A percentile compares a stretch with the other conserved stretches of the same genome.
Conservation (phyloP, 2,888 invertebrate species). For the Dorcus hopei region DNA sequence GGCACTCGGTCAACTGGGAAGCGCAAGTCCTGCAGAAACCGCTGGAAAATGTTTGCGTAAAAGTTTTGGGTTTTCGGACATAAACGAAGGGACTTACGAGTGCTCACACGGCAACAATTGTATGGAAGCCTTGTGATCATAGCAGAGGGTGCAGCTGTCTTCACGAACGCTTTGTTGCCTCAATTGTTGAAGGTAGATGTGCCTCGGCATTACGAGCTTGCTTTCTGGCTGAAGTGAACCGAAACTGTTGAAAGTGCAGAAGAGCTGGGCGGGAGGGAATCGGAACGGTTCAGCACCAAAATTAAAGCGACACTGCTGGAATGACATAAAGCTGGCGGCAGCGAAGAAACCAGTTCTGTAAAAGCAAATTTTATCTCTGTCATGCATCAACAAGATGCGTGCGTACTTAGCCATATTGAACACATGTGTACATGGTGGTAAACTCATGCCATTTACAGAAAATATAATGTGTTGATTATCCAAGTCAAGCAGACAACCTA, state of each 20-base stretch:
- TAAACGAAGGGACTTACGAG: conserved; percentile 56
- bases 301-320: conserved; percentile 92
- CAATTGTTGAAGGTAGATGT: conserved; percentile 72
- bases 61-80: neutral
- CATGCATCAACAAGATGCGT: neutral
- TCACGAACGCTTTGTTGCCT: conserved; percentile 72
- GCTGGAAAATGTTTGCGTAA: conserved; percentile 49
- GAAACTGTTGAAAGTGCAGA: conserved; percentile 72
- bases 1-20: conserved; percentile 76
- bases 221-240: conserved; percentile 73
- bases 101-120: conserved; percentile 79
- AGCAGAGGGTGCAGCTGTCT: conserved; percentile 85
- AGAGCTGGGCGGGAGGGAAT: conserved; percentile 70
- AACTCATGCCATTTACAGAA: conserved; percentile 73
- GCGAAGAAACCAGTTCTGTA: conserved; percentile 85
- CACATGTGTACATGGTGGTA: conserved; percentile 69
- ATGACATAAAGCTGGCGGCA: conserved; percentile 95
- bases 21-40: conserved; percentile 83
- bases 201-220: conserved; percentile 76
- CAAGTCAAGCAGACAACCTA: conserved; percentile 83
- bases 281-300: conserved; percentile 80
- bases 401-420: conserved; percentile 73
- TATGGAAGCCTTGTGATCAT: conserved; percentile 73
- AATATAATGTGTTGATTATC: conserved; percentile 71
- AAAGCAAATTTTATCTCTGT: conserved; percentile 14